phyloP scores from a whole-genome alignment of 1,140 invertebrate genomes.

The Pinna nobilis region DNA sequence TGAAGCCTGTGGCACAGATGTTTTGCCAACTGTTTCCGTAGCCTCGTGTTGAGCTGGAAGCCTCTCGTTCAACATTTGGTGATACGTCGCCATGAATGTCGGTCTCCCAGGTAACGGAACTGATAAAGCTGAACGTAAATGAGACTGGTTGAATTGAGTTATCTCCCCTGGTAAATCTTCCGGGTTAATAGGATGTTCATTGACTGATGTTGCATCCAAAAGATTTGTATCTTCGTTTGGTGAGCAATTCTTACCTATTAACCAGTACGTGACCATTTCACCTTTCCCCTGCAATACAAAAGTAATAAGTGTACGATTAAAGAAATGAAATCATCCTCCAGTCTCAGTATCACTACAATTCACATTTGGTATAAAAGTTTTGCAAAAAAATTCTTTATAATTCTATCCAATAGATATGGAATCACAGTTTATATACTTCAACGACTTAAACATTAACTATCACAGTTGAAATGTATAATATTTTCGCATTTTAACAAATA shows the following conservation, averaged over 20 bases:
- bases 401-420: no score
- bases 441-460: no score
- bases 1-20: background rate
- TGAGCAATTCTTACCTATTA: slow-evolving; percentile 27
- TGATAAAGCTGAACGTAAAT: slow-evolving; percentile 6
- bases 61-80: background rate
- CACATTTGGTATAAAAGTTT: no score
- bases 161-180: slow-evolving; percentile 21
- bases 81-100: background rate
- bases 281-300: slow-evolving; percentile 49
- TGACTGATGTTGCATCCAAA: background rate
- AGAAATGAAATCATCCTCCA: no score
- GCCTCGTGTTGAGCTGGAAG: background rate
- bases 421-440: no score
- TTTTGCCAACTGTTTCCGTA: background rate
- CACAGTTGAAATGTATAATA: no score
- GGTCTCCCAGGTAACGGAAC: slow-evolving; percentile 11
- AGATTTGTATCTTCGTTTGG: background rate
- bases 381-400: no score
- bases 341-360: no score
- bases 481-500: no score
- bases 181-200: background rate
- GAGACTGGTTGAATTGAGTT: slow-evolving; percentile 8
- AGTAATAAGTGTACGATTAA: no score
- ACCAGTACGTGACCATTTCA: slow-evolving; percentile 52